Evolutionary conservation across 2,113 vertebrate genomes (phyloP).

Genomic region (Amblyornis subalaris): DNA sequence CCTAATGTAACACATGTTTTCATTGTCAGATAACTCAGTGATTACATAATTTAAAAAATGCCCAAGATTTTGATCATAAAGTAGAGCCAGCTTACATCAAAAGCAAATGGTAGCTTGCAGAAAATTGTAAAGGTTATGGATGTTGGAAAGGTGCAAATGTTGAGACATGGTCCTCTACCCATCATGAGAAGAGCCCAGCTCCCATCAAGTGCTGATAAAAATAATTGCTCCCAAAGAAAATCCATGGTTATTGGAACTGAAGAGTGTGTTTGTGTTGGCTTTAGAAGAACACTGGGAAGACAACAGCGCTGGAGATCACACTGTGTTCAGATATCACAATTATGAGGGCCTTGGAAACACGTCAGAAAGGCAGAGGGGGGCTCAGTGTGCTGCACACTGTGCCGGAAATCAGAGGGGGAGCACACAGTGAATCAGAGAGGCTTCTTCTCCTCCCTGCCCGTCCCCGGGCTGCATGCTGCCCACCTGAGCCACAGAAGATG

Average conservation of each 20-base stretch:
- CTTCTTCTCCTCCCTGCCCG: not conserved
- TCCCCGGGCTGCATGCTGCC: not conserved
- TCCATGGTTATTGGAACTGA: not conserved
- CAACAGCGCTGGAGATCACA: not conserved
- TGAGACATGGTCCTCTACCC: not conserved
- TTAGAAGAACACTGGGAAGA: not conserved
- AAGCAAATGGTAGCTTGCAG: not conserved
- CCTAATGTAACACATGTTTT: not conserved
- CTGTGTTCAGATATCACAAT: not conserved
- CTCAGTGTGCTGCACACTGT: not conserved
- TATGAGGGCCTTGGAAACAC: not conserved
- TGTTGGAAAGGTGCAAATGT: not conserved
- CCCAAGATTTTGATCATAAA: not conserved
- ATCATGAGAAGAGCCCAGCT: not conserved
- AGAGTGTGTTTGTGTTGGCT: not conserved
- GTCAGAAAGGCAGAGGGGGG: not conserved
- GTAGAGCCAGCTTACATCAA: not conserved
- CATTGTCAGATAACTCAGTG: not conserved
- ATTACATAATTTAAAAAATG: not conserved
- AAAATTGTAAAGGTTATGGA: not conserved
- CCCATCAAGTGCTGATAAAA: not conserved
- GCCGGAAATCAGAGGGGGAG: not conserved
- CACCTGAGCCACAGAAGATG: not conserved
- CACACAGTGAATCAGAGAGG: not conserved
- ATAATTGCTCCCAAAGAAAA: not conserved